A percentile compares a stretch with the other conserved stretches of the same genome.
These are phyloP conservation scores for Calidris pugnax DNA, from an alignment of 2,113 vertebrate genomes.

Conservation along the genomic window DNA sequence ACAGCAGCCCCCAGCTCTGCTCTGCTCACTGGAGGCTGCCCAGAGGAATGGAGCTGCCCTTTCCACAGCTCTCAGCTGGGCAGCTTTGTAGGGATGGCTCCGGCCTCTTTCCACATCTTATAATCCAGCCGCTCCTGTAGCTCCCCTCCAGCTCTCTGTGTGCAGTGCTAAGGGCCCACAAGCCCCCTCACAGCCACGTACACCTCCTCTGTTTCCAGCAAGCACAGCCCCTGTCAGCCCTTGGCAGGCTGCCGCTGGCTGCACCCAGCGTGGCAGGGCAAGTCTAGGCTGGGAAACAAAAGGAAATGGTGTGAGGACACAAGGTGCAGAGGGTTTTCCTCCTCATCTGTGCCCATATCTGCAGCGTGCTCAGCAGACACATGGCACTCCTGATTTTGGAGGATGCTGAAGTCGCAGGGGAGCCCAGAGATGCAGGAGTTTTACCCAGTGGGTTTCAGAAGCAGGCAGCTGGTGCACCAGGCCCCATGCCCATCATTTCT, in stretches of 20 bases:
- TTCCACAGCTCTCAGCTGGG: background rate
- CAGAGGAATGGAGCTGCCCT: background rate
- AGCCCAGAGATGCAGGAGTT: background rate
- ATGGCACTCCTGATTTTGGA: rapidly evolving
- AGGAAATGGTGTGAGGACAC: background rate
- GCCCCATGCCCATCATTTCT: background rate
- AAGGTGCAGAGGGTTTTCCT: background rate
- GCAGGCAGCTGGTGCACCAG: background rate
- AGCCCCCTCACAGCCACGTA: background rate
- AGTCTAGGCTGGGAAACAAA: background rate
- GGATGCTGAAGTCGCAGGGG: background rate
- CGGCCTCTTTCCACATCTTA: background rate
- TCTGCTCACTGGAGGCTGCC: background rate
- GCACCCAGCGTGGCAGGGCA: rapidly evolving
- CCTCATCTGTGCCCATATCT: background rate
- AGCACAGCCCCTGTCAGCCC: background rate
- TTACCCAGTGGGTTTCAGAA: background rate
- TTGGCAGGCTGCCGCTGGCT: background rate
- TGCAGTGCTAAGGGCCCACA: background rate
- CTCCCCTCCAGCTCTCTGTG: background rate
- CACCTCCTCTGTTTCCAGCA: background rate
- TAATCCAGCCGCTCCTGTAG: background rate
- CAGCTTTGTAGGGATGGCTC: background rate
- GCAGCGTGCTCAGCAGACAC: background rate
- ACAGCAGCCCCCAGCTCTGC: background rate